phyloP scores from a whole-genome alignment of 1,140 invertebrate genomes.

The Elymnias hypermnestra region DNA sequence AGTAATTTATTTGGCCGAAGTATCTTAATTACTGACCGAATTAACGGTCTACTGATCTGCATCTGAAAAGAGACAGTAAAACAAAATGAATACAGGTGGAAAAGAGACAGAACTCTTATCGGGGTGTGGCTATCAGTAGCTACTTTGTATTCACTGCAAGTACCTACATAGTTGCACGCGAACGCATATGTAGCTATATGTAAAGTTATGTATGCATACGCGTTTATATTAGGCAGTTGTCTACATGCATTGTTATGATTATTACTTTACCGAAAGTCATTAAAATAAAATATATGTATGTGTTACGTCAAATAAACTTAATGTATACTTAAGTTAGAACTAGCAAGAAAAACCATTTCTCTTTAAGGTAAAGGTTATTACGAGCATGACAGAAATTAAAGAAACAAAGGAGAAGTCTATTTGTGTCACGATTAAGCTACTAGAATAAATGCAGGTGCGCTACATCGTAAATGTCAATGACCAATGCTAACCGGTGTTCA shows the following conservation, averaged over 20 bases:
- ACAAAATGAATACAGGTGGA: conserved; percentile 29
- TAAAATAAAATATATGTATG: too few relatives aligned
- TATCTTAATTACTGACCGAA: conserved; percentile 23
- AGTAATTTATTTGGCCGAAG: too few relatives aligned
- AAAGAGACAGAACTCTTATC: conserved; percentile 49
- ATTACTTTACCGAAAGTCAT: conserved; percentile 45
- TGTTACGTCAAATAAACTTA: too few relatives aligned
- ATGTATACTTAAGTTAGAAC: too few relatives aligned
- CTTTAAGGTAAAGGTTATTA: too few relatives aligned
- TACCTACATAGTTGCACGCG: conserved; percentile 50
- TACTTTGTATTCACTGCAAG: conserved; percentile 56
- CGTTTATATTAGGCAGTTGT: conserved; percentile 32
- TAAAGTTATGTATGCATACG: conserved; percentile 25
- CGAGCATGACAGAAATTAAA: too few relatives aligned
- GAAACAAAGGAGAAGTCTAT: too few relatives aligned
- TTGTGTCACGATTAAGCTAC: conserved; percentile 5
- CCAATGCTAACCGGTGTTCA: conserved; percentile 42
- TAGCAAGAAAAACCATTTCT: too few relatives aligned
- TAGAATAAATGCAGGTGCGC: conserved; percentile 12
- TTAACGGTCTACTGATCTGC: conserved; percentile 39
- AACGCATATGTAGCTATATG: conserved; percentile 37
- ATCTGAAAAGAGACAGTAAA: conserved; percentile 36
- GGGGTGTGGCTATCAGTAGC: conserved; percentile 65
- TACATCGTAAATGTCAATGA: conserved; percentile 34
- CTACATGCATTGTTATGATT: conserved; percentile 53